A percentile compares a stretch with the other conserved stretches of the same genome.
Evolutionary conservation across 2,113 vertebrate genomes (phyloP).

Genomic region (Ceuthmochares aereus): DNA sequence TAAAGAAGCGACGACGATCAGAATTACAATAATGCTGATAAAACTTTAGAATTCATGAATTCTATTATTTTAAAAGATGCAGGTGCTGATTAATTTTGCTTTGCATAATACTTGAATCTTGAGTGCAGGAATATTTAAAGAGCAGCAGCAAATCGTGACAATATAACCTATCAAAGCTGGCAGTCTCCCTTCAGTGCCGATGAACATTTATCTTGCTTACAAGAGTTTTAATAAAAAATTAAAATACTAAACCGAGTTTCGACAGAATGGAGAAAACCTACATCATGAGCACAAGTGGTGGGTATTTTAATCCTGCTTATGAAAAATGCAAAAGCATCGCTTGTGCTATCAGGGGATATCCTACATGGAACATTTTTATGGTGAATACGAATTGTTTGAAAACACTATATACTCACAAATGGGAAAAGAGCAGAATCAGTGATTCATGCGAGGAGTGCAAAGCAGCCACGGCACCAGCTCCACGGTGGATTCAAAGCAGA

Average conservation of each 20-base stretch:
- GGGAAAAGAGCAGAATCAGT: not conserved
- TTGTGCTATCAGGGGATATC: constrained; percentile 31
- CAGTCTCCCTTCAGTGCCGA: not conserved
- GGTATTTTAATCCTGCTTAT: constrained; percentile 74
- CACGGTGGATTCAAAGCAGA: not conserved
- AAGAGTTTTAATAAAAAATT: constrained; percentile 76
- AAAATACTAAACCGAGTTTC: constrained; percentile 63
- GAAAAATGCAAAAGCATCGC: constrained; percentile 60
- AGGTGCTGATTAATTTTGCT: constrained; percentile 66
- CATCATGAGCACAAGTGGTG: not conserved
- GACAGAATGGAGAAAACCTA: constrained; percentile 21
- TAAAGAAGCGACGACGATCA: constrained; percentile 76
- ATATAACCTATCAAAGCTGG: constrained; percentile 16
- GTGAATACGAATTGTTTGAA: constrained; percentile 59
- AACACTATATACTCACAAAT: constrained; percentile 1
- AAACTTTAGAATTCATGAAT: constrained; percentile 59
- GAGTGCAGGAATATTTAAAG: constrained; percentile 29
- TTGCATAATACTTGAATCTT: constrained; percentile 25
- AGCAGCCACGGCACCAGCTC: not conserved
- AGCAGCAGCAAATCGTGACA: constrained; percentile 15
- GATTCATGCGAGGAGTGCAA: not conserved
- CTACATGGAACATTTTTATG: constrained; percentile 17
- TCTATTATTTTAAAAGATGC: constrained; percentile 65
- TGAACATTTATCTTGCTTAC: constrained; percentile 61
- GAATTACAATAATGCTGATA: constrained; percentile 68